A percentile compares a stretch with the other conserved stretches of the same genome.
Conservation (phyloP, 2,113 vertebrate genomes). For the Acrocephalus kingi region DNA sequence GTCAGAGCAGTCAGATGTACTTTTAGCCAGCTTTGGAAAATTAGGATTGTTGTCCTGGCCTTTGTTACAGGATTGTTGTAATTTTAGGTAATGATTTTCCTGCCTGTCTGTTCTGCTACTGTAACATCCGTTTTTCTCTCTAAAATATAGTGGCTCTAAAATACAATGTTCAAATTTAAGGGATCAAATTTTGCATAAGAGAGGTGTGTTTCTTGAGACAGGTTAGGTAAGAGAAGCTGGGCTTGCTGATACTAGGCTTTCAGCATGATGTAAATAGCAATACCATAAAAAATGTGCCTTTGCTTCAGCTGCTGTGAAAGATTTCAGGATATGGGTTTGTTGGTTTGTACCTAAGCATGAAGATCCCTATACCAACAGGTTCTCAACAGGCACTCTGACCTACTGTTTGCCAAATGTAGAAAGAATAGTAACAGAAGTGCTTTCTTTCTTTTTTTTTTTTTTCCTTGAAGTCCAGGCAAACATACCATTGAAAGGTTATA, state of each 20-base stretch:
- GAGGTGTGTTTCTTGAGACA: neutral
- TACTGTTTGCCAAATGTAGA: neutral
- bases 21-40: neutral
- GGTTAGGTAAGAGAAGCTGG: neutral
- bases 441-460: neutral
- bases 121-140: neutral
- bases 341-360: neutral
- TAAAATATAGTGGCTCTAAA: neutral
- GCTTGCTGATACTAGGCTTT: neutral
- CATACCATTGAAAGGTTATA: slow-evolving; percentile 52
- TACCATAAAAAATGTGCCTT: neutral
- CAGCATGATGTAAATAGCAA: neutral
- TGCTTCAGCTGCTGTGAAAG: neutral
- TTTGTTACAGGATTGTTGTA: neutral
- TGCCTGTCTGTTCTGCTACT: neutral
- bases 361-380: neutral
- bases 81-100: neutral
- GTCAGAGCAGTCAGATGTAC: neutral
- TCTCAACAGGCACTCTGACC: neutral
- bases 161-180: neutral
- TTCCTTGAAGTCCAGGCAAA: neutral
- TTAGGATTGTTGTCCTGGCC: neutral
- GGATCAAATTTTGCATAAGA: neutral
- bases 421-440: neutral
- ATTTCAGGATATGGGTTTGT: neutral